These are phyloP conservation scores for Bursaphelenchus mucronatus DNA, from an alignment of 1,140 invertebrate species.

Conservation along the genomic window DNA sequence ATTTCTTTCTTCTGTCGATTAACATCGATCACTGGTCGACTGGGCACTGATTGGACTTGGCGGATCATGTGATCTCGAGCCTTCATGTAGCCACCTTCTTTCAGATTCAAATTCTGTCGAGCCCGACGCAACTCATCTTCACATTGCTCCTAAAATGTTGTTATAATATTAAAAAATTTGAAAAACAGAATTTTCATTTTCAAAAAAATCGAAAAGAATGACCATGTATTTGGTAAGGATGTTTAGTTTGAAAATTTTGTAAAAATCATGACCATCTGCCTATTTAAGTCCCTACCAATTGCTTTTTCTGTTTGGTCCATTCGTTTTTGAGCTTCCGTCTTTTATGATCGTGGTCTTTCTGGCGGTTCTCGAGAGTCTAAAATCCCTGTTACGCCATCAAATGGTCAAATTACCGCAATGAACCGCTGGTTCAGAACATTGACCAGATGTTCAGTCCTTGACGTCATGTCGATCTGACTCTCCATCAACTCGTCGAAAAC, in stretches of 20 bases:
- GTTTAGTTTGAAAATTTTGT: no score
- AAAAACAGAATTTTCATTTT: background rate
- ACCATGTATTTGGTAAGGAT: no score
- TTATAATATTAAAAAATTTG: background rate
- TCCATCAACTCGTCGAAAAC: conserved; percentile 47
- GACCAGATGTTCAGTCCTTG: conserved; percentile 32
- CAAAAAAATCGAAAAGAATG: no score
- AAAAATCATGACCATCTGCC: no score
- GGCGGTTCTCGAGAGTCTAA: conserved; percentile 45
- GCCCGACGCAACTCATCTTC: conserved; percentile 37
- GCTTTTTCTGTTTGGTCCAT: conserved; percentile 42
- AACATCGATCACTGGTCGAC: conserved; percentile 12
- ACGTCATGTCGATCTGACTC: conserved; percentile 25
- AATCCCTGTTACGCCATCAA: conserved; percentile 17
- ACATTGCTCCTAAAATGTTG: conserved; percentile 35
- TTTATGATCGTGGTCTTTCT: conserved; percentile 48
- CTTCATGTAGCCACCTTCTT: conserved; percentile 40
- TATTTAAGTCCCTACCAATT: conserved; percentile 29
- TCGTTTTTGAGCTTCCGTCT: conserved; percentile 45
- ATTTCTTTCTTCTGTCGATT: conserved; percentile 48
- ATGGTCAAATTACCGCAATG: conserved; percentile 29
- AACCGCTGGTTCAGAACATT: conserved; percentile 39
- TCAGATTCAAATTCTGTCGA: conserved; percentile 29
- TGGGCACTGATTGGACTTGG: conserved; percentile 27
- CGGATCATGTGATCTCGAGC: conserved; percentile 33